phyloP scores from a whole-genome alignment of 2,113 vertebrate genomes.

The Leptobrachium leishanense region DNA sequence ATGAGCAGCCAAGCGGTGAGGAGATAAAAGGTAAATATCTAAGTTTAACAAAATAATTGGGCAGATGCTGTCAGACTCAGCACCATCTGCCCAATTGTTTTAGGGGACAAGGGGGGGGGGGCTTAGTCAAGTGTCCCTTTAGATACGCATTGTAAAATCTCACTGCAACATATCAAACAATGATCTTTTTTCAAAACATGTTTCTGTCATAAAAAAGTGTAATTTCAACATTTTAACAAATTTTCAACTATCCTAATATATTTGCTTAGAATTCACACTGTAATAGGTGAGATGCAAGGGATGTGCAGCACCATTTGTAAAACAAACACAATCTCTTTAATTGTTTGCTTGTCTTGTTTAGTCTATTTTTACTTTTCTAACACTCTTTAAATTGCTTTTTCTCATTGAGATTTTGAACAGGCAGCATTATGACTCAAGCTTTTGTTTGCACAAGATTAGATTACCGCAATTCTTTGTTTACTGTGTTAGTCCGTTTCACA shows the following conservation, averaged over 20 bases:
- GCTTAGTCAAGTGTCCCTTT: no score
- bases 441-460: constrained; percentile 47
- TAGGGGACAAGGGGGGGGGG: no score
- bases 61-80: no score
- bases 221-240: not conserved
- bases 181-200: no score
- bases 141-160: no score
- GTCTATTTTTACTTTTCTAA: not conserved
- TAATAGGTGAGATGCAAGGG: not conserved
- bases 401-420: constrained; percentile 24
- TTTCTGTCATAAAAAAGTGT: no score
- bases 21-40: no score
- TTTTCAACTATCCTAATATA: not conserved
- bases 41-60: no score
- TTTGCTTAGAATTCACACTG: not conserved
- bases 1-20: no score
- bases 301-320: not conserved
- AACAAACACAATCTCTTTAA: not conserved
- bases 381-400: not conserved
- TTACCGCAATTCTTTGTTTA: constrained; percentile 43
- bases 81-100: no score
- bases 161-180: no score
- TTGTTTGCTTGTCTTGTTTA: not conserved
- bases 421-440: constrained; percentile 37
- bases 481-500: constrained; percentile 26